Percentiles rank a stretch among this genome's conserved stretches.
Conservation (phyloP, 2,113 vertebrate species). For the Reinhardtius hippoglossoides region DNA sequence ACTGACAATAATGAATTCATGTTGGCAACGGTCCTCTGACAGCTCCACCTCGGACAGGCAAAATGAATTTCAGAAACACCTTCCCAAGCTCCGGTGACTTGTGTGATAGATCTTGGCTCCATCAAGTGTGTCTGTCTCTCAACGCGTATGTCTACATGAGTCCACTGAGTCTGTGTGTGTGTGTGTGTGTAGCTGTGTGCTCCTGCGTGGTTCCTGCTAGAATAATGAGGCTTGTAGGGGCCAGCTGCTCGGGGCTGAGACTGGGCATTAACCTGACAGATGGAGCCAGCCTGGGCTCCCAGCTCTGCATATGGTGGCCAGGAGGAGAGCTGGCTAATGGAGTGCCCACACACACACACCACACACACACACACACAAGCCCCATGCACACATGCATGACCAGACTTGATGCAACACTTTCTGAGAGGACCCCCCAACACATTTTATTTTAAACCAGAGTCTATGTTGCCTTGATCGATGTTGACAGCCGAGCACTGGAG, state of each 20-base stretch:
- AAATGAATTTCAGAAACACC: conserved; percentile 71
- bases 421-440: conserved; percentile 27
- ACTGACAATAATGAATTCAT: conserved; percentile 61
- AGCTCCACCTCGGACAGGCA: conserved; percentile 47
- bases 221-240: conserved; percentile 79
- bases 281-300: conserved; percentile 80
- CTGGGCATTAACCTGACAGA: conserved; percentile 83
- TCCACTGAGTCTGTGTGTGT: conserved; percentile 35
- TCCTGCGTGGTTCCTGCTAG: conserved; percentile 43
- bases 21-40: conserved; percentile 48
- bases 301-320: conserved; percentile 80
- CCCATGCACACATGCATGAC: conserved; percentile 10
- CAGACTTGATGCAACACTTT: conserved; percentile 39
- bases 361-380: conserved; percentile 12
- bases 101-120: conserved; percentile 61
- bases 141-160: conserved; percentile 43
- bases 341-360: conserved; percentile 36
- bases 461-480: conserved; percentile 31
- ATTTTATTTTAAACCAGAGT: conserved; percentile 55
- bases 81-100: conserved; percentile 53
- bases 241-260: conserved; percentile 79
- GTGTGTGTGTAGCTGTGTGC: conserved; percentile 27
- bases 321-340: conserved; percentile 77
- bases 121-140: conserved; percentile 60
- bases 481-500: conserved; percentile 38